Evolutionary conservation across 2,888 invertebrate species (phyloP).

Genomic region (Bimastos eiseni): DNA sequence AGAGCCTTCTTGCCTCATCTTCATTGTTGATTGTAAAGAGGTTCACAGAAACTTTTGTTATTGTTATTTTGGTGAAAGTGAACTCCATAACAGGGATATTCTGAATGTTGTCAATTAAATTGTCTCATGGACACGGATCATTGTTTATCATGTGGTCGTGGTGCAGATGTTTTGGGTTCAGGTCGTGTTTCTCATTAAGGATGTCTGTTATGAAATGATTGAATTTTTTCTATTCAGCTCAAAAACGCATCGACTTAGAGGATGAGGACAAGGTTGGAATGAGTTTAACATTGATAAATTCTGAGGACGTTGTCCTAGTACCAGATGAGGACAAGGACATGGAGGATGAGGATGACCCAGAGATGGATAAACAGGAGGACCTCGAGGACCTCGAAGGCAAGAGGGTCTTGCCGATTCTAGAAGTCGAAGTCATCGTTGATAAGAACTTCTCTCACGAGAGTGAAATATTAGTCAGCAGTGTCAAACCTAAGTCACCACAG

Average conservation of each 20-base stretch:
- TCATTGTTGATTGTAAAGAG: too few species aligned
- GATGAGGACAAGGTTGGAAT: slow-evolving; percentile 25
- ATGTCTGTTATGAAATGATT: background rate
- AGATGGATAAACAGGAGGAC: background rate
- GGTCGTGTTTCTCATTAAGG: background rate
- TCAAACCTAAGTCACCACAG: background rate
- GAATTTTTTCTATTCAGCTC: background rate
- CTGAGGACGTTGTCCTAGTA: slow-evolving; percentile 14
- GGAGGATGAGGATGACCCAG: background rate
- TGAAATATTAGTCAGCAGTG: slow-evolving; percentile 4
- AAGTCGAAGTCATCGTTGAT: background rate
- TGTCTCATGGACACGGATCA: background rate
- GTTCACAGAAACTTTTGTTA: background rate
- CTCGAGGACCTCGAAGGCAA: background rate
- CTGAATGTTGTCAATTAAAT: background rate
- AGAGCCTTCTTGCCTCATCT: too few species aligned
- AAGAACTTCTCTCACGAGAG: background rate
- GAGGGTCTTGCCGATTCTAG: background rate
- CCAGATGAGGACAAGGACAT: slow-evolving; percentile 22
- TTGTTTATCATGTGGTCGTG: background rate
- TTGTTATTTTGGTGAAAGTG: background rate
- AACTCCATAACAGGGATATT: background rate
- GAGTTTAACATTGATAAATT: slow-evolving; percentile 20
- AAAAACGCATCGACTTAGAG: slow-evolving; percentile 16
- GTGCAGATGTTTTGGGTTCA: background rate